Percentiles rank a stretch among this genome's conserved stretches.
These are phyloP conservation scores for Falco peregrinus DNA, from an alignment of 2,797 vertebrate genomes.

Conservation along the genomic window DNA sequence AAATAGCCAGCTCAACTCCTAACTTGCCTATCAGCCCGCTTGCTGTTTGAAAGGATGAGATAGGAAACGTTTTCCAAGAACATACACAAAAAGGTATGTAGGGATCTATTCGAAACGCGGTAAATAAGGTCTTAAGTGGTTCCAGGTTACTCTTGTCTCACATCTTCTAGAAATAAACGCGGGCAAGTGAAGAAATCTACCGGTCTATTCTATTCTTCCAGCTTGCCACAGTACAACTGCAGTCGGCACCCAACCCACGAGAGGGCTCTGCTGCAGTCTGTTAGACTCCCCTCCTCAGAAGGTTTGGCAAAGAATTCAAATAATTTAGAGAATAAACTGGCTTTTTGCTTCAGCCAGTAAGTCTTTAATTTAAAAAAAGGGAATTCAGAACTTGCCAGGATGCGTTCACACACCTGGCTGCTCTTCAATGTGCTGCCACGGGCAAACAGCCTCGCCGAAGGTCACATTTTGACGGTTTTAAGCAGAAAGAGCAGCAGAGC, in stretches of 20 bases:
- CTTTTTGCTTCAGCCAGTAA: neutral
- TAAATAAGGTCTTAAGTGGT: neutral
- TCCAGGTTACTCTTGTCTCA: neutral
- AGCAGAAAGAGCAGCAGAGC: constrained; percentile 8
- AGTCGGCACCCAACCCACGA: neutral
- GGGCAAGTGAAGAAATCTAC: neutral
- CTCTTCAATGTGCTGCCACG: neutral
- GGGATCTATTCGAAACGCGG: neutral
- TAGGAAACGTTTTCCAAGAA: neutral
- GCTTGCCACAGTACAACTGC: neutral
- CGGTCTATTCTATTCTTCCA: neutral
- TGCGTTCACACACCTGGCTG: neutral
- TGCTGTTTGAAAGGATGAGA: neutral
- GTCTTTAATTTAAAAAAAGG: neutral
- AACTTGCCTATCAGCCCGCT: neutral
- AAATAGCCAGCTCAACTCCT: neutral
- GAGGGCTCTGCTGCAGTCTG: neutral
- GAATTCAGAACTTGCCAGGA: neutral
- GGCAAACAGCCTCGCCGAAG: neutral
- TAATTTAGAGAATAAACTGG: constrained; percentile 13
- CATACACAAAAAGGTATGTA: constrained; percentile 28
- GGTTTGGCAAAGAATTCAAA: constrained; percentile 48
- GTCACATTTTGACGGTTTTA: neutral
- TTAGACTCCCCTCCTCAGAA: neutral
- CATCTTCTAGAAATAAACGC: neutral